A percentile compares a stretch with the other conserved stretches of the same genome.
Conservation (phyloP, 2,888 invertebrate genomes). For the Folsomia manolachei region DNA sequence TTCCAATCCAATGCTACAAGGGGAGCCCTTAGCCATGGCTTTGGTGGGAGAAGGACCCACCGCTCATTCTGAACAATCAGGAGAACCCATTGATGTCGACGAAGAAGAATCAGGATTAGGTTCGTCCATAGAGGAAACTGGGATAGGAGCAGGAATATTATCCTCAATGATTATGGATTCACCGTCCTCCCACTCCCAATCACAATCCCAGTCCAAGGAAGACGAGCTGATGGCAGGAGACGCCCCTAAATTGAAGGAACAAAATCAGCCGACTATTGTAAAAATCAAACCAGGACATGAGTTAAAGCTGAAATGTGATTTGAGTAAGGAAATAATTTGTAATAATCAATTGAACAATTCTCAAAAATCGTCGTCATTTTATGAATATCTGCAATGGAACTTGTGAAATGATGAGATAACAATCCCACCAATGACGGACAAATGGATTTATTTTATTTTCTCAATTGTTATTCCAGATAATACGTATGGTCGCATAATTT, state of each 20-base stretch:
- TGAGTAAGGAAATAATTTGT: too few relatives aligned
- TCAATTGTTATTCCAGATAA: too few relatives aligned
- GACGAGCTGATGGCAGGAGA: conserved; percentile 28
- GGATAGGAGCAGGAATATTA: conserved; percentile 27
- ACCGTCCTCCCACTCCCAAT: conserved; percentile 25
- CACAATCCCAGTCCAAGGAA: conserved; percentile 14
- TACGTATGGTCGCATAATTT: conserved; percentile 49
- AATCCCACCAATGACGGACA: too few relatives aligned
- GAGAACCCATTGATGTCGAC: too few relatives aligned
- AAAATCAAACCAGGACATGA: conserved; percentile 51
- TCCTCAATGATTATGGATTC: conserved; percentile 41
- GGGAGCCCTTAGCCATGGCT: conserved; percentile 24
- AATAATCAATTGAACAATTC: too few relatives aligned
- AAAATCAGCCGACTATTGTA: conserved; percentile 37
- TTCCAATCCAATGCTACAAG: conserved; percentile 35
- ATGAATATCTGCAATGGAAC: too few relatives aligned
- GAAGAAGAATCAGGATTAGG: conserved; percentile 11
- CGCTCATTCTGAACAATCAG: conserved; percentile 25
- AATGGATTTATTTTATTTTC: too few relatives aligned
- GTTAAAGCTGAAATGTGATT: conserved; percentile 50
- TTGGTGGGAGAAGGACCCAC: conserved; percentile 19
- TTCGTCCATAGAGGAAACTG: conserved; percentile 22
- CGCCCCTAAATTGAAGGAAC: conserved; percentile 12
- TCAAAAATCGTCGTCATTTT: too few relatives aligned
- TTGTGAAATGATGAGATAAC: too few relatives aligned